Percentiles rank a stretch among this genome's conserved stretches.
Evolutionary conservation across 1,140 invertebrate genomes (phyloP).

Genomic region (Triops longicaudatus): DNA sequence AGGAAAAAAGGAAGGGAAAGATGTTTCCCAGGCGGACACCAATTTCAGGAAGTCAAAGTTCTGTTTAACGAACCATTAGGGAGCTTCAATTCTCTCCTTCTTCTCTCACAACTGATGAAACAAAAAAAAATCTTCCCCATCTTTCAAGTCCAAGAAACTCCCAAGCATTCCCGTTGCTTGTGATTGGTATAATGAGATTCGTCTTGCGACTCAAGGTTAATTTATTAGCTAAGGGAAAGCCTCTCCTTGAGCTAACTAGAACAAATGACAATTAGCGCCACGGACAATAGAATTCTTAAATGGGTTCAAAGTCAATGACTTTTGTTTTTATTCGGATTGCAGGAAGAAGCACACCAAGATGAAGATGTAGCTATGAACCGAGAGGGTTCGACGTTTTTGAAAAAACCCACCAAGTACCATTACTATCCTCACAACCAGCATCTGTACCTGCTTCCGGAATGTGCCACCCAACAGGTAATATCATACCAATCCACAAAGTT

Average conservation of each 20-base stretch:
- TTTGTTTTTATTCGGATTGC: background rate
- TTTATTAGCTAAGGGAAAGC: background rate
- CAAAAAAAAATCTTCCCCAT: background rate
- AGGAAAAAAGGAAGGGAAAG: background rate
- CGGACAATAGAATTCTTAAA: background rate
- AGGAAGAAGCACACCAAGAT: background rate
- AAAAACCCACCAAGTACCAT: constrained; percentile 80
- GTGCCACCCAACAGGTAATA: constrained; percentile 79
- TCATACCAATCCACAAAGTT: background rate
- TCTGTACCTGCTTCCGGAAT: constrained; percentile 80
- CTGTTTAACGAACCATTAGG: background rate
- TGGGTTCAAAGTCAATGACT: background rate
- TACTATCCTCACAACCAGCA: constrained; percentile 90
- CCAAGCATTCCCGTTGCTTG: background rate
- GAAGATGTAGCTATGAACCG: background rate
- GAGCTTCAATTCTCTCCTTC: background rate
- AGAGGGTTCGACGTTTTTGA: background rate
- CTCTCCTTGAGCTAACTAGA: background rate
- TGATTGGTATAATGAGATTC: background rate
- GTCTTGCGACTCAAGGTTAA: background rate
- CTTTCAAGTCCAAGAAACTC: background rate
- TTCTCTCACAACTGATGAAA: too few species aligned
- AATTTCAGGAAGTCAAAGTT: background rate
- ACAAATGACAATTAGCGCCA: background rate
- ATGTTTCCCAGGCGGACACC: background rate